Evolutionary conservation across 2,888 invertebrate species (phyloP).

Genomic region (Oscheius sp.): DNA sequence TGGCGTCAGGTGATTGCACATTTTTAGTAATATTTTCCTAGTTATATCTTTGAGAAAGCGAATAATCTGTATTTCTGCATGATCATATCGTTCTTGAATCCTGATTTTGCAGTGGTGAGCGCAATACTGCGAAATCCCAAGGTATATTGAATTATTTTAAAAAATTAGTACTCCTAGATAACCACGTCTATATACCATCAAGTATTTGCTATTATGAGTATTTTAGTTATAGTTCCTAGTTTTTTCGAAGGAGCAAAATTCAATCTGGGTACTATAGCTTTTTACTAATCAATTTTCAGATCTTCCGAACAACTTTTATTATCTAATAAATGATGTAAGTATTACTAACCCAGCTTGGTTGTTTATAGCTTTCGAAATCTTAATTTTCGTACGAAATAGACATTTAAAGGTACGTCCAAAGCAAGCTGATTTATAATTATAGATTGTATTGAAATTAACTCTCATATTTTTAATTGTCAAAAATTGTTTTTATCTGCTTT

Average conservation of each 20-base stretch:
- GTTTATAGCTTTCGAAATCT: not conserved
- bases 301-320: not conserved
- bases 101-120: not conserved
- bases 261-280: not conserved
- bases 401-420: not conserved
- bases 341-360: constrained; percentile 4
- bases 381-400: no score
- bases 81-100: not conserved
- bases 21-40: no score
- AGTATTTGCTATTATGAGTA: not conserved
- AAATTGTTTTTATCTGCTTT: no score
- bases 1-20: not conserved
- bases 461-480: no score
- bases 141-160: not conserved
- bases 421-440: no score
- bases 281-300: not conserved
- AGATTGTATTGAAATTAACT: no score
- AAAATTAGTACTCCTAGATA: not conserved
- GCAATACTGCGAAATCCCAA: not conserved
- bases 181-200: not conserved
- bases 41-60: not conserved
- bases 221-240: not conserved
- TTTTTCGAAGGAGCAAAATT: constrained; percentile 2
- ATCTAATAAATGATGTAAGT: not conserved
- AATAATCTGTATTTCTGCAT: not conserved